Evolutionary conservation across 2,888 invertebrate species (phyloP).

Genomic region (Alviniconcha strummeri): DNA sequence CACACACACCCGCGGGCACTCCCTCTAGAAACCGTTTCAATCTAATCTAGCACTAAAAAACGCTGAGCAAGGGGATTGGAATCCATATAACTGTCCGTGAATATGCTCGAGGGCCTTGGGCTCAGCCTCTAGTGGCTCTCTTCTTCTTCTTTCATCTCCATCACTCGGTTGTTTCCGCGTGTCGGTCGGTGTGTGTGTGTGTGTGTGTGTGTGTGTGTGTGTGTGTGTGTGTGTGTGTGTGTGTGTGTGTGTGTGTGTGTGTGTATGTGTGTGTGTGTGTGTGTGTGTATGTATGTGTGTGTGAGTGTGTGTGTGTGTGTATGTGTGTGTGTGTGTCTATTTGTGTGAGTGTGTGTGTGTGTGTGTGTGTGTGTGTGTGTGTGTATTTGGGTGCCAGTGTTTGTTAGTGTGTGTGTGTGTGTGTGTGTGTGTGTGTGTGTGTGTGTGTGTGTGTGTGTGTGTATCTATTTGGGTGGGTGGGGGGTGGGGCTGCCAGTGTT

Average conservation of each 20-base stretch:
- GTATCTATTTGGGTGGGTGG: too few species aligned
- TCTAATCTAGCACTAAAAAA: neutral
- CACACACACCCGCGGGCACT: neutral
- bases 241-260: neutral
- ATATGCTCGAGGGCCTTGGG: neutral
- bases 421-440: neutral
- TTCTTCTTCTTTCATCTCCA: neutral
- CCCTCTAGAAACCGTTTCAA: too few species aligned
- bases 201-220: neutral
- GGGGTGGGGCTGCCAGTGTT: too few species aligned
- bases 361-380: neutral
- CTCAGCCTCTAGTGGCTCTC: neutral
- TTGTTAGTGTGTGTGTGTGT: neutral
- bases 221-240: neutral
- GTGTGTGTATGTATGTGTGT: neutral
- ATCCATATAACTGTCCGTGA: neutral
- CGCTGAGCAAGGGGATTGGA: too few species aligned
- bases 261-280: neutral
- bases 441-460: neutral
- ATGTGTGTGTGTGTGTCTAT: neutral
- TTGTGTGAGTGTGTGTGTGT: neutral
- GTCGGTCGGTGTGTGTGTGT: neutral
- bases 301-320: neutral
- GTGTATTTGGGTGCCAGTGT: neutral
- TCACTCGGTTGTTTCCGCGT: neutral